Evolutionary conservation across 1,140 invertebrate species (phyloP).

Genomic region (Caenorhabditis tropicalis): DNA sequence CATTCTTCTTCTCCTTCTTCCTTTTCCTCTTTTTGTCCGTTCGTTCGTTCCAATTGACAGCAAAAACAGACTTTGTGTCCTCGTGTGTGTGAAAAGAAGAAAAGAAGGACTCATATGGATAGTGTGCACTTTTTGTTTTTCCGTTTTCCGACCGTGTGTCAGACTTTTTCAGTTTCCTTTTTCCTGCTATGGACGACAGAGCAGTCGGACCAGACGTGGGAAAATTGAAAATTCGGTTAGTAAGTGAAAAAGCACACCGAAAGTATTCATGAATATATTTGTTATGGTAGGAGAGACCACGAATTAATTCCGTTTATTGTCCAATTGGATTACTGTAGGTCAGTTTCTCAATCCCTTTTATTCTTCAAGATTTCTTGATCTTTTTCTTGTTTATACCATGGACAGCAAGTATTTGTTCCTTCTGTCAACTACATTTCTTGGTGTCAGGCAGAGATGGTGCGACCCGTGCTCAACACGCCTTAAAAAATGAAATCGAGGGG

Average conservation of each 20-base stretch:
- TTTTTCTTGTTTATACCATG: no score
- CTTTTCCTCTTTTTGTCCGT: neutral
- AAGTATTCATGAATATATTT: neutral
- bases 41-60: neutral
- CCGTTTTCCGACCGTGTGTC: conserved; percentile 8
- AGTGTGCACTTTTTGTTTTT: conserved; percentile 30
- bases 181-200: neutral
- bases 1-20: neutral
- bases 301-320: no score
- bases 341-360: neutral
- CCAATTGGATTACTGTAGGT: neutral
- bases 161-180: conserved; percentile 35
- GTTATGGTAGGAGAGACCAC: no score
- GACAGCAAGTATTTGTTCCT: no score
- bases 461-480: no score
- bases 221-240: neutral
- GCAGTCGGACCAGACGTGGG: neutral
- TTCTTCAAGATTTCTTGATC: neutral
- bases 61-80: conserved; percentile 2
- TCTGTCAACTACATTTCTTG: no score
- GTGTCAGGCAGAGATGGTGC: no score
- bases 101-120: neutral
- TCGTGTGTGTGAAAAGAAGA: neutral
- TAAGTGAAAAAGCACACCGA: neutral
- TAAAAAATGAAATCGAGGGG: no score